Base-by-base conservation (phyloP, 2,797 vertebrate genomes). In the Schizopygopsis malacanthus region DNA sequence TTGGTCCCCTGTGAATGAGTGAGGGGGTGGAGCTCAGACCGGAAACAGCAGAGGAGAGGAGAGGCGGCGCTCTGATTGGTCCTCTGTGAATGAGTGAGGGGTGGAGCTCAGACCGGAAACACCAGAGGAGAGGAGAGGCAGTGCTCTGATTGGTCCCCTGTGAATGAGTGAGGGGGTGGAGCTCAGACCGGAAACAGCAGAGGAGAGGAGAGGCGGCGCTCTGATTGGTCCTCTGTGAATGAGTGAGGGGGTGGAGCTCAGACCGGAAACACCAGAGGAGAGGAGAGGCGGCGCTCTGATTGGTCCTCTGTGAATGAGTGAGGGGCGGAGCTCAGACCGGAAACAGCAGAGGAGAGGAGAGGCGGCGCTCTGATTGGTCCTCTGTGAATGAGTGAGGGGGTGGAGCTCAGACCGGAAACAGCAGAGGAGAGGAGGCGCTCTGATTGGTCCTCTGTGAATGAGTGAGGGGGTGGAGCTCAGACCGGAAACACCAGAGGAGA, bases 171-270 rank as follows among this genome's bases (percentile, higher is more conserved):
- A 33, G 33, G 33, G 33, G 33, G n/a, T 2, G 2, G 33, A 33
- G 33, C 33, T 33, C 33, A 33, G 33, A 33, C 33, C 33, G 2
- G 33, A 33, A 33, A 33, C 33, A 33, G 33, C 33, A 33, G 33
- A 33, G 33, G 33, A 33, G 33, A 33, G 33, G 33, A 28, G 28
- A 28, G 28, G 28, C 2, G 33, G 33, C 2, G 33, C 33, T 0
- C 84, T 84, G 87, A 87, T 86, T 88, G 86, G 83, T 88, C 73
- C 80, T 67, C 81, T 73, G 86, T n/a, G 56, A 59, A 4, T 59
- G 9, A 59, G 9, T 11, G 56, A 59, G 56, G 22, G 28, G 28
- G 28, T 22, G 22, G 9, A 9, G 56, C 56, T 59, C 22, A 18
- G 50, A 16, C 50, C 50, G 45, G 33, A 33, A 33, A 33, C 33